Evolutionary conservation across 2,113 vertebrate genomes (phyloP).

Genomic region (Halcyon senegalensis): DNA sequence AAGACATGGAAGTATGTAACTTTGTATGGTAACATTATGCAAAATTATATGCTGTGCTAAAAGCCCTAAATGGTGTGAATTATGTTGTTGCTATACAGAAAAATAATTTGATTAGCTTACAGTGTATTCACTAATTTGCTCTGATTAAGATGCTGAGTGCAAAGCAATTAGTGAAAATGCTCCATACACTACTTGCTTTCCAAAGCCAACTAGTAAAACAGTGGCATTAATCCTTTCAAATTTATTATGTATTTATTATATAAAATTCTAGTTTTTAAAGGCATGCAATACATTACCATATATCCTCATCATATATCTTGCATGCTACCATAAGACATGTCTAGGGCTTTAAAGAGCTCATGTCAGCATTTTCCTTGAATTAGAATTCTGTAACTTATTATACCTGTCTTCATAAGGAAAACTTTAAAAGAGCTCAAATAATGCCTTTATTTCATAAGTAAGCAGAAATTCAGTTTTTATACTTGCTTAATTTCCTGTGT

Average conservation of each 20-base stretch:
- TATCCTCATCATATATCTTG: neutral
- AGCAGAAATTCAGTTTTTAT: neutral
- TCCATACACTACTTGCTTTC: neutral
- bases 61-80: neutral
- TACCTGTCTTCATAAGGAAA: neutral
- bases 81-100: neutral
- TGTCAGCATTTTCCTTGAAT: neutral
- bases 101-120: neutral
- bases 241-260: neutral
- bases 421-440: neutral
- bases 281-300: neutral
- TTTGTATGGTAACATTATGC: neutral
- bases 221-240: neutral
- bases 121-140: slow-evolving; percentile 6
- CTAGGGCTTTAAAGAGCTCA: neutral
- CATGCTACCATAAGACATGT: neutral
- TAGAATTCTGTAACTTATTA: neutral
- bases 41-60: neutral
- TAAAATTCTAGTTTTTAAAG: neutral
- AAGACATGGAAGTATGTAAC: neutral
- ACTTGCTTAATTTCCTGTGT: neutral
- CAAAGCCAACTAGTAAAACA: neutral
- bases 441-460: neutral
- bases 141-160: slow-evolving; percentile 2
- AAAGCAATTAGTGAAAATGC: neutral